A percentile compares a stretch with the other conserved stretches of the same genome.
These are phyloP conservation scores for Phalacrocorax pelagicus DNA, from an alignment of 2,113 vertebrate species.

Conservation along the genomic window DNA sequence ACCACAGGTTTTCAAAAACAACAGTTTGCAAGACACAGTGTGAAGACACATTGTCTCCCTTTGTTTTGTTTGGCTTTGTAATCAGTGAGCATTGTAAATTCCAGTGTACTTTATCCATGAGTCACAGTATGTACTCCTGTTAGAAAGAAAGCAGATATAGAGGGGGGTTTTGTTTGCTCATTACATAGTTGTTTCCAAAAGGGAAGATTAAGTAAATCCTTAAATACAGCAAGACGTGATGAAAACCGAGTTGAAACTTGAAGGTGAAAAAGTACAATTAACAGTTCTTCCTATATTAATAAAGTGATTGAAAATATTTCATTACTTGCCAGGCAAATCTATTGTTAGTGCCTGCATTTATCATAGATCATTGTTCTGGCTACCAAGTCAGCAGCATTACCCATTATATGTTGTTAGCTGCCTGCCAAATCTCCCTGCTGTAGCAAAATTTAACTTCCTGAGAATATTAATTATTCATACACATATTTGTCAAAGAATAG, in stretches of 20 bases:
- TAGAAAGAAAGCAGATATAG: neutral
- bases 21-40: neutral
- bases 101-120: neutral
- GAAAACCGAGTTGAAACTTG: neutral
- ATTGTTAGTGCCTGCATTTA: neutral
- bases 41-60: neutral
- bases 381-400: neutral
- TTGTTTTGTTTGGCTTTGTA: neutral
- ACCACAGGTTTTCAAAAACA: neutral
- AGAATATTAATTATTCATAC: slow-evolving; percentile 39
- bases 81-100: neutral
- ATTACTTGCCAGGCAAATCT: neutral
- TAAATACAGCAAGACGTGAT: neutral
- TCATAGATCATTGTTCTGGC: neutral
- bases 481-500: slow-evolving; percentile 2
- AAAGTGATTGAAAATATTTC: neutral
- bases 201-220: neutral
- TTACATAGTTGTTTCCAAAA: neutral
- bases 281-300: neutral
- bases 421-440: neutral
- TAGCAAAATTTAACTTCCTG: neutral
- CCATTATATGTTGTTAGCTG: neutral
- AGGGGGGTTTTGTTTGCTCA: neutral
- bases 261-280: neutral
- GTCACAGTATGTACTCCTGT: neutral